Percentiles rank a stretch among this genome's conserved stretches.
These are phyloP conservation scores for Nothura maculosa DNA, from an alignment of 2,797 vertebrate species.

Conservation along the genomic window DNA sequence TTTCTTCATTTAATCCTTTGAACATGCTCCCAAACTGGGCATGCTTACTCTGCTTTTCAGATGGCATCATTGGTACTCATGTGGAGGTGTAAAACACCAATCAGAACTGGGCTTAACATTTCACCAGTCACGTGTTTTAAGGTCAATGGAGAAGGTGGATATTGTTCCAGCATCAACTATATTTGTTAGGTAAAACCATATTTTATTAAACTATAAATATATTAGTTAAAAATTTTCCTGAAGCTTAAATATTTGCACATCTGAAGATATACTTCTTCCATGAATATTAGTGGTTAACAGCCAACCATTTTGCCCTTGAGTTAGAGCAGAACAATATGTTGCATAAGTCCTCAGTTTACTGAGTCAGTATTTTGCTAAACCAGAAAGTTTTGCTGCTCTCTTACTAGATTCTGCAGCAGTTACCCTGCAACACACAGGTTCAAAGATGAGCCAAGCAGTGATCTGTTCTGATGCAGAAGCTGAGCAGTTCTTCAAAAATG, in stretches of 20 bases:
- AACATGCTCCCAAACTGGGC: not conserved
- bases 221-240: not conserved
- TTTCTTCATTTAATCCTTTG: not conserved
- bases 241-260: not conserved
- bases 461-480: not conserved
- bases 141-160: not conserved
- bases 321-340: not conserved
- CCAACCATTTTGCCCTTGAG: not conserved
- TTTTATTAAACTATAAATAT: not conserved
- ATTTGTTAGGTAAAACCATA: not conserved
- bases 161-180: not conserved
- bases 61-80: not conserved
- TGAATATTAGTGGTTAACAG: not conserved
- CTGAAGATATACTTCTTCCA: not conserved
- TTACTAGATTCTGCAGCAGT: not conserved
- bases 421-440: not conserved
- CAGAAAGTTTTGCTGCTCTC: not conserved
- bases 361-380: not conserved
- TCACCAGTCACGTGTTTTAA: not conserved
- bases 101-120: not conserved
- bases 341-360: not conserved
- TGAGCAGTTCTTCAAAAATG: not conserved
- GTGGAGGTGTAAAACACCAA: not conserved
- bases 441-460: not conserved
- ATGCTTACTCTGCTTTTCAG: not conserved